Base-by-base conservation (phyloP, 2,797 vertebrate species). In the Neosilurus mollespiculum region DNA sequence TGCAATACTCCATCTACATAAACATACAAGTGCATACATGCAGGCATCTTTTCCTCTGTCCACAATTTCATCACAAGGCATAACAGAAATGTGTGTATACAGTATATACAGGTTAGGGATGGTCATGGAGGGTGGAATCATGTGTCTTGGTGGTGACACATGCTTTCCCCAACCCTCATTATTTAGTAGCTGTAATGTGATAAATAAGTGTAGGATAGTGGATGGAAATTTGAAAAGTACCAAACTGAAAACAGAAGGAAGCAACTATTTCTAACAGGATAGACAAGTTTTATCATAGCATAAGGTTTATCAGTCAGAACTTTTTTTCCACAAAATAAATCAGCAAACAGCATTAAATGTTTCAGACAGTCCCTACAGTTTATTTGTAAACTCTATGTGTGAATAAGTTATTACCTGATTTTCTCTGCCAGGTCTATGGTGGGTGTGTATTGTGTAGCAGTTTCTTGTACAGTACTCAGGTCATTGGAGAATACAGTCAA, bases 1-100 rank as follows among this genome's bases (percentile, higher is more conserved):
- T 64, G 93, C 90, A 37, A 95, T 53, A 0, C 59, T 85, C 93
- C 90, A 92, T 81, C 97, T 98, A 88, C 8, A 85, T 2, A 85
- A n/a, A 71, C 49, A 85, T 9, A 80, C 37, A 86, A 20, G 8
- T 49, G 14, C 9, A 83, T n/a, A 80, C 12, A 59, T 56, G 81
- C 69, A 70, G 24, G 30, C 12, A 83, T 20, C 51, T 70, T 80
- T 49, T 73, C 18, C 12, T 30, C 4, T 56, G 26, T 75, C 9
- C 10, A 82, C 11, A 67, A 72, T 62, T 61, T 72, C 34, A 22
- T 15, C 58, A 62, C 16, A 72, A 16, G 34, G 53, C 34, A 81
- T 20, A 58, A 58, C 10, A 10, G 4, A 73, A 75, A 4, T 14
- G 54, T 56, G 54, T 22, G 12, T 58, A 4, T 56, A 30, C 24